Percentiles rank a stretch among this genome's conserved stretches.
Evolutionary conservation across 1,140 invertebrate genomes (phyloP).

Genomic region (Belonocnema kinseyi): DNA sequence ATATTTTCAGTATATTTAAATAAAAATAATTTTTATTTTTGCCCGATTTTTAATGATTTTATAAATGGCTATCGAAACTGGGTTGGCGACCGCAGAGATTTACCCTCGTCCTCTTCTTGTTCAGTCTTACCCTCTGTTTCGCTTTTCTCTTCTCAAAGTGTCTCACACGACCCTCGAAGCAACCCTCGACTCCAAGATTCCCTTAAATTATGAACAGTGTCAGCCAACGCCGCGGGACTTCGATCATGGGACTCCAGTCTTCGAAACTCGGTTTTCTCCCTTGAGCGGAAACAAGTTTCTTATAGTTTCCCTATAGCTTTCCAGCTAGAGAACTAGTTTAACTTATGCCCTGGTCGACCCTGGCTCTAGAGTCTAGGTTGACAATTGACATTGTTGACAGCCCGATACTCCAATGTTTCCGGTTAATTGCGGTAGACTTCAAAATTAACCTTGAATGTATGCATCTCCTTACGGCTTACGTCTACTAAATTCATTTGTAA

Average conservation of each 20-base stretch:
- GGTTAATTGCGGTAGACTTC: not conserved
- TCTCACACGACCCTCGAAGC: conserved; percentile 34
- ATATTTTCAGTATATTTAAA: too few relatives aligned
- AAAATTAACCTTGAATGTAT: too few relatives aligned
- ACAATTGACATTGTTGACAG: conserved; percentile 2
- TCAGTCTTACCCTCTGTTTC: conserved; percentile 37
- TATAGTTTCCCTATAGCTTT: not conserved
- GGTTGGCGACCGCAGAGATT: conserved; percentile 37
- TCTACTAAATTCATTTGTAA: too few relatives aligned
- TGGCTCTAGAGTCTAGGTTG: too few relatives aligned
- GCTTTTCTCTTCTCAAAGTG: conserved; percentile 9
- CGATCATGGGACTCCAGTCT: conserved; percentile 37
- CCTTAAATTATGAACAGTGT: conserved; percentile 51
- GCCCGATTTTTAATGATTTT: too few relatives aligned
- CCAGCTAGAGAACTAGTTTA: not conserved
- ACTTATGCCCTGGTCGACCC: conserved; percentile 14
- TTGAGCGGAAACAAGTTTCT: conserved; percentile 16
- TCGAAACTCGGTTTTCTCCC: conserved; percentile 29
- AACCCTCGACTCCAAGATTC: conserved; percentile 42
- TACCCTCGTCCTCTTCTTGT: conserved; percentile 26
- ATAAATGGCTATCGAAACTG: conserved; percentile 11
- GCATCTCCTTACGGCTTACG: too few relatives aligned
- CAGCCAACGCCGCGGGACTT: conserved; percentile 42
- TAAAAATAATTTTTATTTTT: too few relatives aligned
- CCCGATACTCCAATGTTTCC: conserved; percentile 4